Evolutionary conservation across 2,113 vertebrate genomes (phyloP).

Genomic region (Myotis davidii): DNA sequence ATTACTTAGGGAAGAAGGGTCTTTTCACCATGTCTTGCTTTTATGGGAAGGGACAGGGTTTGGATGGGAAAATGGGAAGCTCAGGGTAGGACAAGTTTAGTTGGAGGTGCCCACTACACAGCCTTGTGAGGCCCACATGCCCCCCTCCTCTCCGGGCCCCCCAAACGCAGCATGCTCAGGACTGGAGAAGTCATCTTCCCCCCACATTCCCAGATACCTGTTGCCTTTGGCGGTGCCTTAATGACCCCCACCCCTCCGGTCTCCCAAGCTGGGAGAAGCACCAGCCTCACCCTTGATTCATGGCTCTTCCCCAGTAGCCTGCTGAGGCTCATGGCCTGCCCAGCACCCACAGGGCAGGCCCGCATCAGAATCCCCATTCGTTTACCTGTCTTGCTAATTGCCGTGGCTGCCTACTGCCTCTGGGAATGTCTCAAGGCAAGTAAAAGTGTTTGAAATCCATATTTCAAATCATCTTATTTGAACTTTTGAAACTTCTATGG

Average conservation of each 20-base stretch:
- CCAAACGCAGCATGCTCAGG: neutral
- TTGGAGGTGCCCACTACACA: neutral
- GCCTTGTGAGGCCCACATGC: neutral
- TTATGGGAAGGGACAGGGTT: neutral
- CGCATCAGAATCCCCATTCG: neutral
- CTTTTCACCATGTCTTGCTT: neutral
- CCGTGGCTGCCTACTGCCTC: neutral
- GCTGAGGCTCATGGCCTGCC: neutral
- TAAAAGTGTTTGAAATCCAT: neutral
- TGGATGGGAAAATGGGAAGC: neutral
- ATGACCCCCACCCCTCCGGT: neutral
- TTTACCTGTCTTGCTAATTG: neutral
- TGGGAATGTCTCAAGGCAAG: neutral
- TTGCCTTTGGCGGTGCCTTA: neutral
- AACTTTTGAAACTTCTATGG: conserved; percentile 1
- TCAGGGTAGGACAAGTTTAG: neutral
- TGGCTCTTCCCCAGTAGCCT: neutral
- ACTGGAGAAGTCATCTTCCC: neutral
- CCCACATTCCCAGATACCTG: neutral
- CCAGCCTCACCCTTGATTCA: neutral
- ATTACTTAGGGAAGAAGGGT: neutral
- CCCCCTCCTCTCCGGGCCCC: neutral
- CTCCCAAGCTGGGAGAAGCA: neutral
- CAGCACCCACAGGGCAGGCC: neutral
- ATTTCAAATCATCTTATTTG: neutral